A percentile compares a stretch with the other conserved stretches of the same genome.
These are phyloP conservation scores for Harlomillsia oculata DNA, from an alignment of 1,140 invertebrate species.

Conservation along the genomic window DNA sequence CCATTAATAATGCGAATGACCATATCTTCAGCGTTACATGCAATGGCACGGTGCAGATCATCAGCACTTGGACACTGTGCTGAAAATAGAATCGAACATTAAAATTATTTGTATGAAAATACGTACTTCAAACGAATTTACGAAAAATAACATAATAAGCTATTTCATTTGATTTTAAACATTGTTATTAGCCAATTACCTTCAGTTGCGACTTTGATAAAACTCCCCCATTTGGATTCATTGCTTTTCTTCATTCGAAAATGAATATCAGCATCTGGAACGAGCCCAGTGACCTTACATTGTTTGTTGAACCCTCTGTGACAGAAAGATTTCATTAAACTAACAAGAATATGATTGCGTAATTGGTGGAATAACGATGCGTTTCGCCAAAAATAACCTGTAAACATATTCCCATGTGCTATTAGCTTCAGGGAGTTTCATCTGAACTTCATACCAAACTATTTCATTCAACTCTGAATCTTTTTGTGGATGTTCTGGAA, in stretches of 20 bases:
- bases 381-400: too few relatives aligned
- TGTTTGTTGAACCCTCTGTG: conserved; percentile 10
- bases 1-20: conserved; percentile 21
- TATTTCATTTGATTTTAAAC: not conserved
- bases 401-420: too few relatives aligned
- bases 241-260: conserved; percentile 20
- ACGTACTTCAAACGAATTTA: not conserved
- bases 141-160: not conserved
- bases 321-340: too few relatives aligned
- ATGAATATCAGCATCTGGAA: conserved; percentile 17
- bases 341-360: too few relatives aligned
- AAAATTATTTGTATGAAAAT: not conserved
- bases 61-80: conserved; percentile 22
- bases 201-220: conserved; percentile 26
- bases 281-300: conserved; percentile 15
- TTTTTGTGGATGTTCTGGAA: too few relatives aligned
- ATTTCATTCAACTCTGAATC: too few relatives aligned
- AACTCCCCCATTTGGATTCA: conserved; percentile 20
- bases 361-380: too few relatives aligned
- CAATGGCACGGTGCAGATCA: conserved; percentile 27
- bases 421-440: too few relatives aligned
- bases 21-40: conserved; percentile 26
- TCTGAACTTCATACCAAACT: too few relatives aligned
- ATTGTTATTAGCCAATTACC: conserved; percentile 5
- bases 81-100: conserved; percentile 1